These are phyloP conservation scores for Dasysyrphus albostriatus DNA, from an alignment of 2,888 invertebrate species.

Conservation along the genomic window DNA sequence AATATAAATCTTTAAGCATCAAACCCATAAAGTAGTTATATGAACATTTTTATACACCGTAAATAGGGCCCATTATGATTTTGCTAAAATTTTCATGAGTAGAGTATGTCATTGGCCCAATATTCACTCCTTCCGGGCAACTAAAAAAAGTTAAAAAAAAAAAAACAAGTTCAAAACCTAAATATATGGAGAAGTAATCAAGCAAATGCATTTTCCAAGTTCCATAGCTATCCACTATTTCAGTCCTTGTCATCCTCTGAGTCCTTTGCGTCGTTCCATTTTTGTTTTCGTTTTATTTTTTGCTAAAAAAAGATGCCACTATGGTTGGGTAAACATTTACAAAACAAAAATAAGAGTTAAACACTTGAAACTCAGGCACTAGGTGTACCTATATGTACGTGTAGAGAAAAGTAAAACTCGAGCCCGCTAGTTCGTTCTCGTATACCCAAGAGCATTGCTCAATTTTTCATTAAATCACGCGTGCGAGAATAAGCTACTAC, in stretches of 20 bases:
- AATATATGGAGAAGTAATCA: slow-evolving; percentile 50
- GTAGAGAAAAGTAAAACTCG: neutral
- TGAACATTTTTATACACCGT: neutral
- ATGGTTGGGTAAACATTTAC: slow-evolving; percentile 23
- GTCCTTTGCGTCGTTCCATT: slow-evolving; percentile 10
- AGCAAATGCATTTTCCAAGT: slow-evolving; percentile 62
- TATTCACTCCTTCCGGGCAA: slow-evolving; percentile 15
- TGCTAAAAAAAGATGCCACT: slow-evolving; percentile 1
- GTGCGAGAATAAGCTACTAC: slow-evolving; percentile 32
- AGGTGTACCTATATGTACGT: neutral
- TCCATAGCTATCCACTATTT: slow-evolving; percentile 51
- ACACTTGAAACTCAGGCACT: neutral
- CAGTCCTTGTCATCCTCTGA: neutral
- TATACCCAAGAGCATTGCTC: slow-evolving; percentile 15
- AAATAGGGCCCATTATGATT: neutral
- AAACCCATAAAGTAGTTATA: neutral
- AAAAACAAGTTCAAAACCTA: neutral
- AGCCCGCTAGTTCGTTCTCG: neutral
- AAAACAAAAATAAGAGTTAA: slow-evolving; percentile 19
- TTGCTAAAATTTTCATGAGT: neutral
- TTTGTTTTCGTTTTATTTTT: neutral
- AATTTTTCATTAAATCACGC: slow-evolving; percentile 37
- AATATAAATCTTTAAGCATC: slow-evolving; percentile 13
- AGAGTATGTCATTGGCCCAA: slow-evolving; percentile 27
- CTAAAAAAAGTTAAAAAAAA: neutral